phyloP scores from a whole-genome alignment of 2,113 vertebrate species.

The Tringa solitaria region DNA sequence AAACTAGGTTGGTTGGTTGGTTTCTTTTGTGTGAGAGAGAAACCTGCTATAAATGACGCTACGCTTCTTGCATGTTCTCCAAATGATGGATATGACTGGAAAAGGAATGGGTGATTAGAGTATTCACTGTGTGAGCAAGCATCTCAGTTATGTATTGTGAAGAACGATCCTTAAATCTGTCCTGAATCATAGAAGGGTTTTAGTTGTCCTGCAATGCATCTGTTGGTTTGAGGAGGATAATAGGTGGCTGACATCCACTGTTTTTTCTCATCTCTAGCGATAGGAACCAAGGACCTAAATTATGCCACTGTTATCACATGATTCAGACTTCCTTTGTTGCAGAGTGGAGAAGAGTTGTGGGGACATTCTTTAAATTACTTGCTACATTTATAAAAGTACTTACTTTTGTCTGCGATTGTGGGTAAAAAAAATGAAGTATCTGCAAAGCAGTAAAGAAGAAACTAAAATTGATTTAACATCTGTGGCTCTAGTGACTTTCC shows the following conservation, averaged over 20 bases:
- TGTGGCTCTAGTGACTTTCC: neutral
- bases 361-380: neutral
- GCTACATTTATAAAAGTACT: neutral
- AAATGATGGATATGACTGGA: neutral
- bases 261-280: neutral
- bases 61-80: neutral
- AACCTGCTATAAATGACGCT: neutral
- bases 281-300: neutral
- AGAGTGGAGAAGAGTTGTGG: neutral
- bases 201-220: neutral
- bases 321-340: neutral
- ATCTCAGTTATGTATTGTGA: neutral
- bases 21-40: neutral
- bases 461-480: neutral
- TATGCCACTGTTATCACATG: neutral
- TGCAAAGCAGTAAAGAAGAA: neutral
- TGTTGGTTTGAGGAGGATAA: neutral
- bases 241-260: neutral
- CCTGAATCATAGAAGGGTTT: neutral
- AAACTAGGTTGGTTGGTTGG: neutral
- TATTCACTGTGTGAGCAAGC: neutral
- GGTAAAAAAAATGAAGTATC: neutral
- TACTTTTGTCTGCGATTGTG: neutral
- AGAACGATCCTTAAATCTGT: neutral
- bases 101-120: neutral